phyloP scores from a whole-genome alignment of 2,888 invertebrate genomes.

The Ptychoptera contaminata region DNA sequence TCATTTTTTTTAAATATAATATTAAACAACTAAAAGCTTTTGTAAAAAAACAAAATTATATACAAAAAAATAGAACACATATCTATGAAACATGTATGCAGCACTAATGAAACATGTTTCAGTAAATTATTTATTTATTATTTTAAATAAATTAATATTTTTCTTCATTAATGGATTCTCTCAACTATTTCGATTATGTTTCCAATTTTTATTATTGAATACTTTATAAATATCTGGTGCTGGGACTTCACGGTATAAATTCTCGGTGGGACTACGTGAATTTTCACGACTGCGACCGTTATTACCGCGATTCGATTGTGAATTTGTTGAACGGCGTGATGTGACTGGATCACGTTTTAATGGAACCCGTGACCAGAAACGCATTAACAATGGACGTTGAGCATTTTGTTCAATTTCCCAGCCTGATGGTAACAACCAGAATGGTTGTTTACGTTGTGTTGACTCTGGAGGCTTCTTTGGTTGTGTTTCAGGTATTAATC shows the following conservation, averaged over 20 bases:
- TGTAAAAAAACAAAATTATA: no score
- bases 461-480: neutral
- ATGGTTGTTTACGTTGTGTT: slow-evolving; percentile 12
- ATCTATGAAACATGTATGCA: no score
- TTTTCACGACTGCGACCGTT: slow-evolving; percentile 8
- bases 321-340: neutral
- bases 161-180: slow-evolving; percentile 1
- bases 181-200: slow-evolving; percentile 4
- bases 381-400: slow-evolving; percentile 21
- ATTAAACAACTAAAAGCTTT: no score
- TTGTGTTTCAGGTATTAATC: neutral
- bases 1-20: no score
- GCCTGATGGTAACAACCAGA: slow-evolving; percentile 27
- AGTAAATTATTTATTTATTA: no score
- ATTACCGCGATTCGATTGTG: slow-evolving; percentile 5
- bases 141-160: neutral
- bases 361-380: slow-evolving; percentile 22
- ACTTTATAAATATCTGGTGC: slow-evolving; percentile 11
- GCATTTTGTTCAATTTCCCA: slow-evolving; percentile 22
- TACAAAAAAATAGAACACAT: no score
- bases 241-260: slow-evolving; percentile 9
- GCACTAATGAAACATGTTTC: no score
- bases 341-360: neutral
- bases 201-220: slow-evolving; percentile 5
- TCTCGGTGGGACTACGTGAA: slow-evolving; percentile 11